Conservation (phyloP, 2,113 vertebrate species). For the Rattus rattus region DNA sequence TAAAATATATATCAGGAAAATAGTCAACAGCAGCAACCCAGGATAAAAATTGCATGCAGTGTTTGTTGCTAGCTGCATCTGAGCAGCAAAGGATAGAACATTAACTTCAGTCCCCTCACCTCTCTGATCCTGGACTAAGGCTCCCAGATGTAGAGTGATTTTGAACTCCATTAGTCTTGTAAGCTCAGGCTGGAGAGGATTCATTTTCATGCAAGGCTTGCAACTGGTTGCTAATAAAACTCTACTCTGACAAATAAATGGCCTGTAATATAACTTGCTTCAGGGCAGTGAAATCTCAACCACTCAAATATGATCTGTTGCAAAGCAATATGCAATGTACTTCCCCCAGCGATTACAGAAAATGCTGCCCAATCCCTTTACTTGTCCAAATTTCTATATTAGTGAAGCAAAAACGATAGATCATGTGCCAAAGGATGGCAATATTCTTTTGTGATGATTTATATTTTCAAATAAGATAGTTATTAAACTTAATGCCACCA, state of each 20-base stretch:
- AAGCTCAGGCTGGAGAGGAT: constrained; percentile 59
- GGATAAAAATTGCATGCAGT: constrained; percentile 11
- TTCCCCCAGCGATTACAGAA: background rate
- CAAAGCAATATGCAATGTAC: constrained; percentile 12
- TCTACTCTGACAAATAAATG: constrained; percentile 76
- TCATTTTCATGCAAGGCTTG: constrained; percentile 75
- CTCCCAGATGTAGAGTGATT: constrained; percentile 54
- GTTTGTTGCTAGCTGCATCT: constrained; percentile 60
- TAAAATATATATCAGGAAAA: constrained; percentile 7
- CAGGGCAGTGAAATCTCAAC: constrained; percentile 68
- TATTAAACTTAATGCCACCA: background rate
- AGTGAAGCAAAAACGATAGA: constrained; percentile 44
- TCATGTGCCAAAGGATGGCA: constrained; percentile 12
- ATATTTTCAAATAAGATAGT: background rate
- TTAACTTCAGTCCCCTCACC: constrained; percentile 71
- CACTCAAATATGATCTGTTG: constrained; percentile 52
- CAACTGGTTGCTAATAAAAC: constrained; percentile 77
- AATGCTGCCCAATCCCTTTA: background rate
- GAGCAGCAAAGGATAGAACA: constrained; percentile 52
- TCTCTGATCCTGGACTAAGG: constrained; percentile 57
- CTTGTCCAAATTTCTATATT: constrained; percentile 8
- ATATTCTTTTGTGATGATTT: background rate
- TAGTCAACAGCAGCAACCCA: background rate
- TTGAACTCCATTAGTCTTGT: constrained; percentile 76
- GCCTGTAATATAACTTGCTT: constrained; percentile 69